These are phyloP conservation scores for Clarias pachynema DNA, from an alignment of 2,797 vertebrate genomes.

Conservation along the genomic window DNA sequence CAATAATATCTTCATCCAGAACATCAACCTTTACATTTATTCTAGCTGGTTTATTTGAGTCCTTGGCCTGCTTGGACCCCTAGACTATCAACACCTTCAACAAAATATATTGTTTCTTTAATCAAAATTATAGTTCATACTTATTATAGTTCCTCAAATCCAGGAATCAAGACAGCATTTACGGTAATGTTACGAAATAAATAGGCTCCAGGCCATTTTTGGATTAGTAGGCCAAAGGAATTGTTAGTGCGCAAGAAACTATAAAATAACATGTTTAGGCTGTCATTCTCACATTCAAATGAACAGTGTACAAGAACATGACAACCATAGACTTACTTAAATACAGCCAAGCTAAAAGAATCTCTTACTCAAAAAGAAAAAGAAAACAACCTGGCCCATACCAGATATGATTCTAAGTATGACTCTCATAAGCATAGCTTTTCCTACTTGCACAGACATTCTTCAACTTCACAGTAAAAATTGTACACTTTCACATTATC, in stretches of 20 bases:
- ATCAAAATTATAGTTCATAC: conserved; percentile 40
- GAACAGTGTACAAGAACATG: neutral
- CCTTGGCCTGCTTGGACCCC: conserved; percentile 74
- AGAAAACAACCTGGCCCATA: neutral
- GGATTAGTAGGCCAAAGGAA: conserved; percentile 41
- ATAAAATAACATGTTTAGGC: conserved; percentile 25
- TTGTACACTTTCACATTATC: neutral
- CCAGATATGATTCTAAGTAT: neutral
- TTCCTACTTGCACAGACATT: conserved; percentile 5
- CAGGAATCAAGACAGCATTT: conserved; percentile 30
- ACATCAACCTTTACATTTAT: conserved; percentile 62
- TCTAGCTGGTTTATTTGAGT: conserved; percentile 61
- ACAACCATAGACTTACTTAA: neutral
- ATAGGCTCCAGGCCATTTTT: conserved; percentile 71
- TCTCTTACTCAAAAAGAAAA: conserved; percentile 9
- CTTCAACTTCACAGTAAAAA: neutral
- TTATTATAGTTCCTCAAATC: neutral
- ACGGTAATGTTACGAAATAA: conserved; percentile 34
- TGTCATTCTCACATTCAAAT: conserved; percentile 24
- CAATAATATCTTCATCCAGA: conserved; percentile 55
- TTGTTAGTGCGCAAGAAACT: conserved; percentile 63
- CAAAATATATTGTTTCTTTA: conserved; percentile 32
- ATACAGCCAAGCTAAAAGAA: conserved; percentile 12
- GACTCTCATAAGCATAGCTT: neutral
- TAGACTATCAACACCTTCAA: conserved; percentile 54